Conservation (phyloP, 2,797 vertebrate species). For the Vultur gryphus region DNA sequence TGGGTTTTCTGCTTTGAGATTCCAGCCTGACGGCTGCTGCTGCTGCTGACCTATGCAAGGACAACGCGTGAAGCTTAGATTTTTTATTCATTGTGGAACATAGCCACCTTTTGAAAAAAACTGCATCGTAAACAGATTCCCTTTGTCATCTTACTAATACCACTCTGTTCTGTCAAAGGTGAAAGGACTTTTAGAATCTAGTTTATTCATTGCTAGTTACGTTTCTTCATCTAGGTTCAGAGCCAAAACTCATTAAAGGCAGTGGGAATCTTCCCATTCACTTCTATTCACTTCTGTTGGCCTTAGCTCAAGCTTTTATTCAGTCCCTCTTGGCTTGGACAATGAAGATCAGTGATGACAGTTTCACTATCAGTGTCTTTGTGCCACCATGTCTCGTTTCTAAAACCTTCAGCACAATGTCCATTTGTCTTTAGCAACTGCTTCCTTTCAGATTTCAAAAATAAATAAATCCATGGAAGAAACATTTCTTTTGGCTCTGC, state of each 20-base stretch:
- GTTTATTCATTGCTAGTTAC: not conserved
- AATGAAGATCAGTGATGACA: conserved; percentile 48
- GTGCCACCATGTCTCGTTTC: not conserved
- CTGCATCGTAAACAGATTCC: not conserved
- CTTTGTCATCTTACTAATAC: not conserved
- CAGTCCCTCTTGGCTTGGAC: not conserved
- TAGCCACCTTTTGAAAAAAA: not conserved
- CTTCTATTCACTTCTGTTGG: not conserved
- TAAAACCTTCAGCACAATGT: conserved; percentile 27
- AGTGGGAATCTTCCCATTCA: conserved; percentile 29
- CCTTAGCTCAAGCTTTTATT: conserved; percentile 23
- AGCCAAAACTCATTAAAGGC: conserved; percentile 57
- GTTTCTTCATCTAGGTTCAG: not conserved
- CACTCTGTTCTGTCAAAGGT: not conserved
- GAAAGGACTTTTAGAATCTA: not conserved
- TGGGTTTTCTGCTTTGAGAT: not conserved
- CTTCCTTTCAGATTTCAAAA: conserved; percentile 33
- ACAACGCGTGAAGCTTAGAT: not conserved
- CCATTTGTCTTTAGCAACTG: conserved; percentile 26
- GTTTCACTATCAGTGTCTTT: conserved; percentile 26
- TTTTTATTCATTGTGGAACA: not conserved
- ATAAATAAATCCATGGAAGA: conserved; percentile 31
- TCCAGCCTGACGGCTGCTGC: not conserved
- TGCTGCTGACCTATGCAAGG: not conserved
- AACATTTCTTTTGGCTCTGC: conserved; percentile 58